Conservation (phyloP, 64 coral and sea anemone genomes). For the Orbicella faveolata region DNA sequence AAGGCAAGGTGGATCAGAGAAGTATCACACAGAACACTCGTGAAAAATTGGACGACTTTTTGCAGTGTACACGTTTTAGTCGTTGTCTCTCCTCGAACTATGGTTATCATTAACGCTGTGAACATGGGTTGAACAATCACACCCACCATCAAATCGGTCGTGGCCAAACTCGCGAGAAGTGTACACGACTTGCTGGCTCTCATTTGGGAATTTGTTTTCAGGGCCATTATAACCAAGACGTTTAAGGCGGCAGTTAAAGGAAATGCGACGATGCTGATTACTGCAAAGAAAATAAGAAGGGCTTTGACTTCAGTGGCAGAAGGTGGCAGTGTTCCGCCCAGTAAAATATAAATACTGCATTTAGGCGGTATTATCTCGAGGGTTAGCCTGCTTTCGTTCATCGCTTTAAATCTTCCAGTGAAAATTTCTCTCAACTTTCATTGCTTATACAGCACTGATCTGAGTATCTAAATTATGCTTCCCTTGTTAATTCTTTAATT, state of each 20-base stretch:
- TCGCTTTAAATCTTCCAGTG: too few species aligned
- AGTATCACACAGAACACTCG: background rate
- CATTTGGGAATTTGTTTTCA: background rate
- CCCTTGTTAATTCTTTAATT: too few species aligned
- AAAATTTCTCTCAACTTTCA: too few species aligned
- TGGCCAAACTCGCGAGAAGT: background rate
- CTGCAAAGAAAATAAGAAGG: background rate
- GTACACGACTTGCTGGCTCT: background rate
- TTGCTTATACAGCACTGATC: too few species aligned
- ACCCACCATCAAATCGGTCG: background rate
- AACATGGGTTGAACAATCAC: background rate
- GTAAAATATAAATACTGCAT: too few species aligned
- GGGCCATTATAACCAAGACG: constrained; percentile 2
- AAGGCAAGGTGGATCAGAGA: constrained; percentile 7
- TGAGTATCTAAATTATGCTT: too few species aligned
- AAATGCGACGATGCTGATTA: background rate
- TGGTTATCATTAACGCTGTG: background rate
- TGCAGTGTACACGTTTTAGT: background rate
- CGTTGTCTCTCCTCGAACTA: background rate
- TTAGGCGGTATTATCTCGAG: too few species aligned
- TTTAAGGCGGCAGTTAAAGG: background rate
- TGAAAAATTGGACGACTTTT: background rate
- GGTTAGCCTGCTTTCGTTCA: too few species aligned
- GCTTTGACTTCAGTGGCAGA: background rate
- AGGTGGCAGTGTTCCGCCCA: background rate